Conservation (phyloP, 2,797 vertebrate genomes). For the Notamacropus eugenii region DNA sequence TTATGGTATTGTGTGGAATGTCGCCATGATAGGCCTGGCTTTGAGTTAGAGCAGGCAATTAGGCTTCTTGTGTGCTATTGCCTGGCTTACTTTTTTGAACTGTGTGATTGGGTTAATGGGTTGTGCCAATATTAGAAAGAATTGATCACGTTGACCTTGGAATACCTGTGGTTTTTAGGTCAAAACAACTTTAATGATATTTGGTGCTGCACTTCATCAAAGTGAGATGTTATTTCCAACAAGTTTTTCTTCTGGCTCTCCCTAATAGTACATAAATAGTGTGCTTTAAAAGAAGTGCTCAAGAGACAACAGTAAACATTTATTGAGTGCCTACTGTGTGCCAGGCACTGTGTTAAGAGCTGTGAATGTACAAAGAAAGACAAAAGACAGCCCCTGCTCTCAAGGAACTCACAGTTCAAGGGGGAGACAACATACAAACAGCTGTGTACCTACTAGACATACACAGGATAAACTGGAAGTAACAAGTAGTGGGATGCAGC, state of each 20-base stretch:
- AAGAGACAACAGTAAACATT: not conserved
- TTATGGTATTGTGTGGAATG: not conserved
- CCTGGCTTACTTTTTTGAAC: not conserved
- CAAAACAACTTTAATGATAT: constrained; percentile 53
- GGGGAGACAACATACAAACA: not conserved
- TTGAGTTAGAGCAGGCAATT: not conserved
- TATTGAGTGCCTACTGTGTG: not conserved
- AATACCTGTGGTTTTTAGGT: constrained; percentile 64
- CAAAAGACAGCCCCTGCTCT: not conserved
- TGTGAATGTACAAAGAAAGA: not conserved
- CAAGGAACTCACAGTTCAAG: not conserved
- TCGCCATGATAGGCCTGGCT: not conserved
- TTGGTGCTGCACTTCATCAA: constrained; percentile 56
- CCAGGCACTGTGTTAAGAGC: not conserved
- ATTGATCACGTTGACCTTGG: constrained; percentile 61
- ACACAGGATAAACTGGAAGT: not conserved
- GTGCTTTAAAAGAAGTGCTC: not conserved
- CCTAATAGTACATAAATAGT: not conserved
- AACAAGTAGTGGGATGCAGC: not conserved
- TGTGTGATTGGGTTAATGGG: constrained; percentile 36
- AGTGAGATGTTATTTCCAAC: constrained; percentile 42
- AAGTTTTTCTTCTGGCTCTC: not conserved
- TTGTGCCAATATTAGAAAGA: constrained; percentile 56
- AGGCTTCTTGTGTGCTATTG: constrained; percentile 1
- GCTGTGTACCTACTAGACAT: not conserved